Evolutionary conservation across 1,140 invertebrate genomes (phyloP).

Genomic region (Listronotus oregonensis): DNA sequence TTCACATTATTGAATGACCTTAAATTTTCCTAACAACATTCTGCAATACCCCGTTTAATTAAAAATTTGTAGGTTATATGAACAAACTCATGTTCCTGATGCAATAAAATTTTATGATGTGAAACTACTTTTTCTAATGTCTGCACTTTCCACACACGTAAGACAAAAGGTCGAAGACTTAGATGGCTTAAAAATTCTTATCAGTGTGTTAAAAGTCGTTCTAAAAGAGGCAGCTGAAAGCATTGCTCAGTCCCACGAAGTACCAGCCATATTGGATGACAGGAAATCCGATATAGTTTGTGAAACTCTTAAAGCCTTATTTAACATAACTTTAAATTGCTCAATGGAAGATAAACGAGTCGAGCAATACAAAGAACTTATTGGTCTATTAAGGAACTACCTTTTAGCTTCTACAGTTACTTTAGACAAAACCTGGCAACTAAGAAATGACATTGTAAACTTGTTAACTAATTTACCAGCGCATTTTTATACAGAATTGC

Average conservation of each 20-base stretch:
- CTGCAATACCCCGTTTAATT: too few species aligned
- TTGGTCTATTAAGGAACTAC: constrained; percentile 73
- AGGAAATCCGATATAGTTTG: constrained; percentile 71
- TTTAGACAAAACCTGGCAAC: constrained; percentile 68
- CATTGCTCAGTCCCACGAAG: constrained; percentile 22
- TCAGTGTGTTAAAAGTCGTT: constrained; percentile 78
- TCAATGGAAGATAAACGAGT: constrained; percentile 69
- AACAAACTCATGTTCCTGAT: constrained; percentile 61
- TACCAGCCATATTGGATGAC: constrained; percentile 52
- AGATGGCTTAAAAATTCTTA: constrained; percentile 80
- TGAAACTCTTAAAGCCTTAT: constrained; percentile 88
- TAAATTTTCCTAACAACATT: too few species aligned
- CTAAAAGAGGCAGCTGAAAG: constrained; percentile 58
- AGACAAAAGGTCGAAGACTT: constrained; percentile 76
- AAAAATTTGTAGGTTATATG: constrained; percentile 39
- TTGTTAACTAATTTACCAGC: constrained; percentile 63
- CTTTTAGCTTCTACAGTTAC: constrained; percentile 67
- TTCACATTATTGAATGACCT: too few species aligned
- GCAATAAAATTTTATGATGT: constrained; percentile 87
- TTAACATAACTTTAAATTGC: constrained; percentile 77
- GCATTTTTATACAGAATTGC: constrained; percentile 55
- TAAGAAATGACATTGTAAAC: constrained; percentile 73
- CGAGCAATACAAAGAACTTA: constrained; percentile 72
- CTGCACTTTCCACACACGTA: constrained; percentile 75
- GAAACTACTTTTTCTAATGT: constrained; percentile 86